Conservation (phyloP, 2,888 invertebrate genomes). For the Temnothorax rugatulus region DNA sequence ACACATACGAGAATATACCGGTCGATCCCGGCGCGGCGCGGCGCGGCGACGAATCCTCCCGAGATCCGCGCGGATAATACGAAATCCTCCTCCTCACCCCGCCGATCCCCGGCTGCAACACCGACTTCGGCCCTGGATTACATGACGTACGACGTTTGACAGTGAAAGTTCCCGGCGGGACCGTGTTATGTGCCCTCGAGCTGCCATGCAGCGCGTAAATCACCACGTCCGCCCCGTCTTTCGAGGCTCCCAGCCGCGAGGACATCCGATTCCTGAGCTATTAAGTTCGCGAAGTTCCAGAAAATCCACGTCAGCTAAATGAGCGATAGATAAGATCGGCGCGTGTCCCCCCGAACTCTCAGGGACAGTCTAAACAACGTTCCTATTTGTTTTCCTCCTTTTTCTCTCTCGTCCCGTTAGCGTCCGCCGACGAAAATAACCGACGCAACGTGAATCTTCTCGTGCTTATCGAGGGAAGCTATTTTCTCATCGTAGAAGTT, state of each 20-base stretch:
- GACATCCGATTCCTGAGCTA: background rate
- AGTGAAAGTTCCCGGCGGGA: slow-evolving; percentile 79
- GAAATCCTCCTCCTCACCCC: background rate
- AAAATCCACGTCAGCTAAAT: slow-evolving; percentile 17
- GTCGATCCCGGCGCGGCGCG: background rate
- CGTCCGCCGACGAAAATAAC: background rate
- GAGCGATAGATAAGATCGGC: slow-evolving; percentile 16
- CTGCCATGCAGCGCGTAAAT: slow-evolving; percentile 7
- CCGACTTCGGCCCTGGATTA: slow-evolving; percentile 71
- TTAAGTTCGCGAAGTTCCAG: slow-evolving; percentile 17
- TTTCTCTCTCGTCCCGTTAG: background rate
- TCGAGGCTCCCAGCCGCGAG: slow-evolving; percentile 13
- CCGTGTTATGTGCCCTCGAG: slow-evolving; percentile 43
- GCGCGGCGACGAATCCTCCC: slow-evolving; percentile 38
- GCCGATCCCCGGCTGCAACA: background rate
- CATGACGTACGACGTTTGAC: slow-evolving; percentile 79
- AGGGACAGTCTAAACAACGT: background rate
- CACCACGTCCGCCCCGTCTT: slow-evolving; percentile 4
- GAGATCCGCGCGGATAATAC: slow-evolving; percentile 34
- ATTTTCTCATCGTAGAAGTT: slow-evolving; percentile 7
- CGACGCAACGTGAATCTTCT: background rate
- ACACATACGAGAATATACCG: slow-evolving; percentile 17
- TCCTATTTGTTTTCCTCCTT: background rate
- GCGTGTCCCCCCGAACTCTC: background rate
- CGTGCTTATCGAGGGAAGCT: background rate